Evolutionary conservation across 64 coral and sea anemone species (phyloP).

Genomic region (Montipora cactus): DNA sequence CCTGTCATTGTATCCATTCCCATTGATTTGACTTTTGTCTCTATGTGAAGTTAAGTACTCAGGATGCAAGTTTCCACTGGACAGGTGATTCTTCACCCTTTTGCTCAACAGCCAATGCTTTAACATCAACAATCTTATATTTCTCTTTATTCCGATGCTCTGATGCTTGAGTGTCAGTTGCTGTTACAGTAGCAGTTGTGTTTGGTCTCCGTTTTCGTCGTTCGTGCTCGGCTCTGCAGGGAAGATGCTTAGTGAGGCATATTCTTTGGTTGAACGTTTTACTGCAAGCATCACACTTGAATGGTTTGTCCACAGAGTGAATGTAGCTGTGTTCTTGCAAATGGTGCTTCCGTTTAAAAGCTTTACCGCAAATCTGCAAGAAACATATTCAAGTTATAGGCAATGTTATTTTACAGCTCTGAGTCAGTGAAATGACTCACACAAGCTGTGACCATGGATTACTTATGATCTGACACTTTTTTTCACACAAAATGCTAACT

Average conservation of each 20-base stretch:
- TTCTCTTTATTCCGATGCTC: not conserved
- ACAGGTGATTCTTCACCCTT: not conserved
- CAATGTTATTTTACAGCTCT: no score
- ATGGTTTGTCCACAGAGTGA: conserved; percentile 80
- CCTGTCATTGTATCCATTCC: not conserved
- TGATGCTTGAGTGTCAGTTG: not conserved
- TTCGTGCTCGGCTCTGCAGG: conserved; percentile 79
- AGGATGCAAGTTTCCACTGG: not conserved
- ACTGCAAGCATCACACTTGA: conserved; percentile 83
- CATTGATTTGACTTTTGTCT: not conserved
- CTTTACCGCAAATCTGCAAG: conserved; percentile 84
- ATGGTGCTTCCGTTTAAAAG: conserved; percentile 85
- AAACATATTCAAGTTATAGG: not conserved
- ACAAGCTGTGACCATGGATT: no score
- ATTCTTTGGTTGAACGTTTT: conserved; percentile 82
- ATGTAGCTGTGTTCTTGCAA: conserved; percentile 75
- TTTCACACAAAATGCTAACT: no score
- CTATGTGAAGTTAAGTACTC: no score
- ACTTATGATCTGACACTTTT: no score
- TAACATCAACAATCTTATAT: not conserved
- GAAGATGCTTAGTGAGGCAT: conserved; percentile 84
- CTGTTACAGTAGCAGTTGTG: not conserved
- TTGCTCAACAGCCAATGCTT: not conserved
- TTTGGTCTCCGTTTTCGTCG: conserved; percentile 16
- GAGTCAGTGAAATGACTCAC: no score